Evolutionary conservation across 2,888 invertebrate genomes (phyloP), one percentile per base, ranked within the genome.

Genomic region (Trissolcus japonicus): DNA sequence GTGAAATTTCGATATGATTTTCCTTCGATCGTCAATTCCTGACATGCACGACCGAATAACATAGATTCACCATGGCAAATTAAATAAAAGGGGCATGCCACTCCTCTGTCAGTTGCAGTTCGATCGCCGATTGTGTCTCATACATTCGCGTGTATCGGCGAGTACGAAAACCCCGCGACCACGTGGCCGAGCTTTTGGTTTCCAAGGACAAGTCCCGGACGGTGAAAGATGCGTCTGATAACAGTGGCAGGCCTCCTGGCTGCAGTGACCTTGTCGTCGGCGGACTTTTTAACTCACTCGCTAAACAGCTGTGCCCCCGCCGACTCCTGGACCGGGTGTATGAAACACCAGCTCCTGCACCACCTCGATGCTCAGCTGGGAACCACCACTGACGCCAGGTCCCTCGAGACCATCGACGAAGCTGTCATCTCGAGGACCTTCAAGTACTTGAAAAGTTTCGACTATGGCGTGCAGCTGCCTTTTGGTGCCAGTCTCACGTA

Each of bases 301-400:
- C 68, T 95, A 83, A 93, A 93, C 90, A 93, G 93, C 86, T 95
- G 96, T 90, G 92, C 93, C 86, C 91, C 91, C 81, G 91, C 92
- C 56, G 92, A 92, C 76, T 92, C 92, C 6, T 93, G 94, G 88
- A 92, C 93, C 87, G 90, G 91, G 55, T 95, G 95, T 84, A 91
- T 95, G 81, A 95, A 95, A 90, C 92, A 92, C 88, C 94, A 94
- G 90, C 94, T 95, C 83, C 90, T 96, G 35, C 92, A 91, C 66
- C 95, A 93, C 89, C 90, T 96, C 90, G 95, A 95, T 88, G 93
- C 92, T 48, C 90, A 94, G 68, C 89, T 94, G 75, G 93, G 93
- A 4, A 87, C 84, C 0, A 84, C 63, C 13, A 87, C 88, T 1
- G 86, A 86, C 53, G 84, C 86, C 0, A 83, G 86, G 51, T 86